Evolutionary conservation across 2,113 vertebrate species (phyloP), one percentile per base, ranked within the genome.

Genomic region (Engystomops pustulosus): DNA sequence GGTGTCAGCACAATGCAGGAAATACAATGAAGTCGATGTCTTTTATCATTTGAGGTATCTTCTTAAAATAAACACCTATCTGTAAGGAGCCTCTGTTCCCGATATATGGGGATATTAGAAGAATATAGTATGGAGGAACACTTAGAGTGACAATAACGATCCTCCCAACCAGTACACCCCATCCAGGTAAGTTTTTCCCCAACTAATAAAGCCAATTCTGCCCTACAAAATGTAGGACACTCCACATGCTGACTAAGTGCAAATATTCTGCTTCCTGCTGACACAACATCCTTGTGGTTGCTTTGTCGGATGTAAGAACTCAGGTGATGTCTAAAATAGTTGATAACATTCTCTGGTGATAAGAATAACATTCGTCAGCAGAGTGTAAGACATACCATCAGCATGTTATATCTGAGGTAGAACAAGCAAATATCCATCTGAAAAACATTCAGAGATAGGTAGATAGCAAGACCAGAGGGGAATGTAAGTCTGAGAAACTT

Each of bases 241-340:
- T 30, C 9, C 2, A 11, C 38, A 45, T 74, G 80, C 80, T 82
- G 53, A 82, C 80, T 60, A 74, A 81, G 47, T 55, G 68, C 23
- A 71, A 53, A 12, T 62, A 44, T 8, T 60, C 32, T 41, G 27
- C 36, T 71, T 82, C 30, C 49, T 82, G 80, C 80, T 72, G 80
- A 82, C 69, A 45, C 36, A 58, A 67, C 23, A 74, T 82, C 68
- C 38, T 74, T 74, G 80, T 72, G 80, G 80, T 71, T 82, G 44
- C 3, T 74, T 32, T 60, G 1, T 82, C 49, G 51, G 32, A 77
- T 38, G 49, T 58, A 55, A 38, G 20, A 11, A 77, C 74, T 20
- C 53, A 36, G 72, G 51, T 70, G 55, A 36, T 58, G 15, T 60
- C 70, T 51, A 60, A 5, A 71, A 72, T 53, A 38, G 36, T 72